phyloP scores from a whole-genome alignment of 2,888 invertebrate species.

The Scaptomyza polygonia region DNA sequence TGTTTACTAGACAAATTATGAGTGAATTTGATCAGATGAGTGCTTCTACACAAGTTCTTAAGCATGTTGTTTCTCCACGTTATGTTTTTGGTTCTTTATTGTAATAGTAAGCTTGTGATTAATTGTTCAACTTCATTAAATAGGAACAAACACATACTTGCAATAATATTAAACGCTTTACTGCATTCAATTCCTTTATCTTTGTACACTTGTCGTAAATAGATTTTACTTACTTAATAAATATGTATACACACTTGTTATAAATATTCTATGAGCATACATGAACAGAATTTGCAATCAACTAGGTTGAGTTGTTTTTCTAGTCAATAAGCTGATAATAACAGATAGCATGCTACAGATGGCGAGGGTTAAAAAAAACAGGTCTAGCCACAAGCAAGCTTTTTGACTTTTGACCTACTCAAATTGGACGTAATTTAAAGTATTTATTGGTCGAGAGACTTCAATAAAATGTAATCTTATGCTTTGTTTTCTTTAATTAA shows the following conservation, averaged over 20 bases:
- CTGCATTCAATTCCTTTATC: not conserved
- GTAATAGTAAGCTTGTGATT: not conserved
- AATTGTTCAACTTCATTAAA: not conserved
- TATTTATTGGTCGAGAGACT: too few species aligned
- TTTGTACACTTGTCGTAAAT: conserved; percentile 1
- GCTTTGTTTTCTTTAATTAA: too few species aligned
- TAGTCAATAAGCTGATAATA: conserved; percentile 28
- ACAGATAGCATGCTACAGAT: conserved; percentile 20
- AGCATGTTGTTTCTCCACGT: not conserved
- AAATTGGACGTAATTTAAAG: not conserved
- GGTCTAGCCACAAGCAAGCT: not conserved
- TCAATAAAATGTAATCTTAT: too few species aligned
- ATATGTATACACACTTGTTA: not conserved
- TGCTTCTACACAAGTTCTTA: not conserved
- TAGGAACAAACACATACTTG: not conserved
- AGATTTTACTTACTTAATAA: not conserved
- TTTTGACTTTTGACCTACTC: not conserved
- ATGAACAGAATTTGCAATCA: conserved; percentile 33
- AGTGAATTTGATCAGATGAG: too few species aligned
- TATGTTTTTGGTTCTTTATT: not conserved
- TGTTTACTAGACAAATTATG: too few species aligned
- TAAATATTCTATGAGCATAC: not conserved
- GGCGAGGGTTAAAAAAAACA: conserved; percentile 13
- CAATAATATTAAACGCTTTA: not conserved
- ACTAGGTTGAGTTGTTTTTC: conserved; percentile 31